Base-by-base conservation (phyloP, 2,888 invertebrate genomes). In the Horisme vitalbata region DNA sequence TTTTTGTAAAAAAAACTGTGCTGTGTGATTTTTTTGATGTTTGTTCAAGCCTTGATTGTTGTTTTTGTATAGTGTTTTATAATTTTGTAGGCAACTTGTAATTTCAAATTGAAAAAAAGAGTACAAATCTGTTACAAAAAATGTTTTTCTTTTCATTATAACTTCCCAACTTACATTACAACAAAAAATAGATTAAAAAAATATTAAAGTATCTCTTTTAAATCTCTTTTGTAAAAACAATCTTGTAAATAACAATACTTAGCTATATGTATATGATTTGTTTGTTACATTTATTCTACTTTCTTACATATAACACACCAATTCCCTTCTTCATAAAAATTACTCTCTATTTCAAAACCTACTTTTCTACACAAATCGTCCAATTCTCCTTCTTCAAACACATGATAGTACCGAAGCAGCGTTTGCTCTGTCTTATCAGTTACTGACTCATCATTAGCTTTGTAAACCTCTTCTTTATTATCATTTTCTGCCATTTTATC, bases 261-360 rank as follows among this genome's bases (percentile, higher is more conserved):
- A n/a, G n/a, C n/a, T n/a, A n/a, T n/a, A n/a, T n/a, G n/a, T 9
- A 23, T 30, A 38, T 30, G 41, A 8, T 26, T 15, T 20, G 4
- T 39, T 31, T 36, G 26, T 8, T 26, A 37, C 31, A 45, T 55
- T 35, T 48, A 48, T 74, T 73, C 71, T 59, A 74, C 69, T 89
- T 95, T 96, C 71, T 92, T 87, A 67, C 97, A 92, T 59, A 96
- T 86, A 20, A 96, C 92, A 89, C 98, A 98, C 96, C 98, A 98
- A 78, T 99, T 99, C 0, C 99, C 99, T 79, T 99, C 95, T 79
- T 99, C 99, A 68, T 98, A 98, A 79, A 96, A 99, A 63, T 92
- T 93, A 15, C 91, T 84, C 20, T 92, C 72, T 7, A 98, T 82
- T 28, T 70, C 64, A 24, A 95, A 83, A 0, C 82, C 57, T 3